Conservation (phyloP, 2,888 invertebrate species). For the Temnothorax unifasciatus region DNA sequence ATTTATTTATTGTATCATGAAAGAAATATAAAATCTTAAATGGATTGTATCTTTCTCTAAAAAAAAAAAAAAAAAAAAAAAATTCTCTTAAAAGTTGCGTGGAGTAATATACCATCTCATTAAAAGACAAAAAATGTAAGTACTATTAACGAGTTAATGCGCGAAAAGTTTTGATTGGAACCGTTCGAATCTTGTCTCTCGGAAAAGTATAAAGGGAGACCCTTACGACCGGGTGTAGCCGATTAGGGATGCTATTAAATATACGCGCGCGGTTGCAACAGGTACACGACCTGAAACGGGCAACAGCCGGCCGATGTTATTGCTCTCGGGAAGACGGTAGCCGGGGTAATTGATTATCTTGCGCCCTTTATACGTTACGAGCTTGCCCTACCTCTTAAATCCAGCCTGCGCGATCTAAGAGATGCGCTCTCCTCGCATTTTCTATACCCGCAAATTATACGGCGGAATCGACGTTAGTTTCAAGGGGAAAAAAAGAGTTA, state of each 20-base stretch:
- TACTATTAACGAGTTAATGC: not conserved
- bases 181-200: constrained; percentile 37
- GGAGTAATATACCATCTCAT: not conserved
- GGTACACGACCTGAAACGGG: constrained; percentile 70
- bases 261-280: constrained; percentile 71
- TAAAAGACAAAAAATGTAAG: not conserved
- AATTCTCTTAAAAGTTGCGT: not conserved
- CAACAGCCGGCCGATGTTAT: constrained; percentile 72
- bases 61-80: not conserved
- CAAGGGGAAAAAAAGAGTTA: constrained; percentile 49
- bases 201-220: constrained; percentile 66
- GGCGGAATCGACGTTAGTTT: constrained; percentile 67
- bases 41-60: not conserved
- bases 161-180: constrained; percentile 51
- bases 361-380: constrained; percentile 78
- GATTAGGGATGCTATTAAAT: constrained; percentile 76
- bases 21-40: not conserved
- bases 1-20: not conserved
- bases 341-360: constrained; percentile 82
- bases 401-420: constrained; percentile 75
- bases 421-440: constrained; percentile 66
- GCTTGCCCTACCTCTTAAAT: constrained; percentile 75
- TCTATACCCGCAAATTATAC: constrained; percentile 76
- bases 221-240: constrained; percentile 68
- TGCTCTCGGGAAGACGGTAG: constrained; percentile 77